Conservation (phyloP, 1,140 invertebrate genomes). For the Caenorhabditis inopinata region DNA sequence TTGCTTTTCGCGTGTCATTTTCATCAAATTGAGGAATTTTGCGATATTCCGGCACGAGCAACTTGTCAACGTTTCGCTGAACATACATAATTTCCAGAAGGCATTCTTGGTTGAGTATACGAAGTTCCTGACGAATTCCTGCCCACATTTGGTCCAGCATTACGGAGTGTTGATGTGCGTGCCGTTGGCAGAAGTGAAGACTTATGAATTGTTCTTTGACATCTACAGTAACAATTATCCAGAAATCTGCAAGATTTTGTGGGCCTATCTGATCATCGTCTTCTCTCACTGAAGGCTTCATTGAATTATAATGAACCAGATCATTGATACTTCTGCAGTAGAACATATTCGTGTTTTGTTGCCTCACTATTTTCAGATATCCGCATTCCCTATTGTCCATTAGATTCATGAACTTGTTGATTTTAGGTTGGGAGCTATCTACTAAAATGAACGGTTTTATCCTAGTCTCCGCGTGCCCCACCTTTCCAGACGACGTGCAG, state of each 20-base stretch:
- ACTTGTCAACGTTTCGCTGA: not conserved
- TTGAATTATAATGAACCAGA: not conserved
- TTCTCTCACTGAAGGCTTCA: not conserved
- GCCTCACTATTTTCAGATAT: not conserved
- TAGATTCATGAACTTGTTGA: not conserved
- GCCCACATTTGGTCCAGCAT: not conserved
- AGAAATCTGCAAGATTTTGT: not conserved
- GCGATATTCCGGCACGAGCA: not conserved
- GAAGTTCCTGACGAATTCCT: not conserved
- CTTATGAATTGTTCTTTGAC: not conserved
- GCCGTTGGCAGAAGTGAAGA: not conserved
- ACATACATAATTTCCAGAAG: conserved; percentile 5
- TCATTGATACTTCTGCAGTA: not conserved
- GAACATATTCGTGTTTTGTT: not conserved
- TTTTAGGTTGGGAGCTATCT: not conserved
- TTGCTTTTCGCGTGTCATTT: too few relatives aligned
- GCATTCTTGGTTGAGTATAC: not conserved
- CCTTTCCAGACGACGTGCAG: not conserved
- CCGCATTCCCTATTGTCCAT: not conserved
- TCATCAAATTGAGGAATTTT: not conserved
- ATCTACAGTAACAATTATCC: not conserved
- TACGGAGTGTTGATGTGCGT: not conserved
- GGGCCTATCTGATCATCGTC: not conserved
- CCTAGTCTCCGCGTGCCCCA: not conserved
- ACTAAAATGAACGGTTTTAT: not conserved